These are phyloP conservation scores for Ernsta delagoae DNA, from an alignment of 2,888 invertebrate genomes.

Conservation along the genomic window DNA sequence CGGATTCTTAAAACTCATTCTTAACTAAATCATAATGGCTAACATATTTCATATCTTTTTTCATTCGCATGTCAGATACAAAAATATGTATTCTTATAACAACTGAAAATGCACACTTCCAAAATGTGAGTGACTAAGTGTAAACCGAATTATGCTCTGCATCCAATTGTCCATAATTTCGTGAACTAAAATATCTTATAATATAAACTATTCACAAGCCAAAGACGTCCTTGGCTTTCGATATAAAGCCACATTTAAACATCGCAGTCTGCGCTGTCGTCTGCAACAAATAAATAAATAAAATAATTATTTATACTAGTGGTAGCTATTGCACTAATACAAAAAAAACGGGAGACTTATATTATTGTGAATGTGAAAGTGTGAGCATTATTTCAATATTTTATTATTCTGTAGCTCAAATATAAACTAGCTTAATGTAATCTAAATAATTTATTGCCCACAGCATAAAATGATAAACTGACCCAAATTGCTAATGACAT, in stretches of 20 bases:
- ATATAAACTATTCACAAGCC: slow-evolving; percentile 73
- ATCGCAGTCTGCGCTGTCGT: slow-evolving; percentile 61
- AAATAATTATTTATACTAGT: background rate
- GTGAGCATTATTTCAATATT: background rate
- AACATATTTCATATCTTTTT: slow-evolving; percentile 67
- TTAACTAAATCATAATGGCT: slow-evolving; percentile 77
- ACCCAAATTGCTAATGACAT: background rate
- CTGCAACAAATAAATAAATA: slow-evolving; percentile 59
- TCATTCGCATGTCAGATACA: slow-evolving; percentile 73
- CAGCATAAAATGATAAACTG: background rate
- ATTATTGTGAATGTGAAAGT: no score
- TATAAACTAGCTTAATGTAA: background rate
- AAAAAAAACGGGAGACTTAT: no score
- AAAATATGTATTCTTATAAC: slow-evolving; percentile 79
- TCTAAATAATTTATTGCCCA: background rate
- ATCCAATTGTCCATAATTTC: slow-evolving; percentile 64
- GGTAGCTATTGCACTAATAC: background rate
- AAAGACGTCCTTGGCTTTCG: slow-evolving; percentile 63
- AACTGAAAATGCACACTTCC: slow-evolving; percentile 77
- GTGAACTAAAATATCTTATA: slow-evolving; percentile 58
- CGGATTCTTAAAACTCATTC: slow-evolving; percentile 72
- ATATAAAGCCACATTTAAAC: slow-evolving; percentile 72
- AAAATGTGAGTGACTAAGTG: slow-evolving; percentile 70
- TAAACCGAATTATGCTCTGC: slow-evolving; percentile 68
- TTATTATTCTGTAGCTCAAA: background rate